phyloP scores from a whole-genome alignment of 1,140 invertebrate genomes.

The Drosophila aff. region DNA sequence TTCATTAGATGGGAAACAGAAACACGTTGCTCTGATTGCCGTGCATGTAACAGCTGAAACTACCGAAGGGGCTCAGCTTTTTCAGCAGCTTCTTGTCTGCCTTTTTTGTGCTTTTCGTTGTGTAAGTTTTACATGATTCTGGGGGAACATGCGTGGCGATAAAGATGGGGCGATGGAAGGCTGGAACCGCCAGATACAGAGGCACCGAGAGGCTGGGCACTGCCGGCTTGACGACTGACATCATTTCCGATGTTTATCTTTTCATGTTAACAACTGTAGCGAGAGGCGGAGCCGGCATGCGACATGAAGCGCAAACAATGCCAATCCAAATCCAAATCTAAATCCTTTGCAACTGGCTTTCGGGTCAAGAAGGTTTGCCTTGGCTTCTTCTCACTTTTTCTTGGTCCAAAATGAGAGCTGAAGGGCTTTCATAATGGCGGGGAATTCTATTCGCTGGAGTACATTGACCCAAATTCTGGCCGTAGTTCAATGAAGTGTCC shows the following conservation, averaged over 20 bases:
- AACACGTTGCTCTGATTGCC: constrained; percentile 66
- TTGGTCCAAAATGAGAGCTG: constrained; percentile 5
- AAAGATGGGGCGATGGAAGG: constrained; percentile 7
- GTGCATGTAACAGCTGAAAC: constrained; percentile 47
- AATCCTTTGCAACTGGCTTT: constrained; percentile 34
- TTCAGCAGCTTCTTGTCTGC: constrained; percentile 42
- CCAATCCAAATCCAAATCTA: constrained; percentile 29
- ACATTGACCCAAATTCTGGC: constrained; percentile 32
- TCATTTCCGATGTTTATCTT: constrained; percentile 82
- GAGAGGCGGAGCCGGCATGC: constrained; percentile 16
- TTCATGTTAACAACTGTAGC: constrained; percentile 74
- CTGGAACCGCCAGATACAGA: constrained; percentile 20
- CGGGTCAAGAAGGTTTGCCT: constrained; percentile 32
- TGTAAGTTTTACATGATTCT: constrained; percentile 45
- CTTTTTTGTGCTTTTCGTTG: constrained; percentile 36
- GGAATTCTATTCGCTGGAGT: constrained; percentile 22
- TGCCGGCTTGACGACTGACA: constrained; percentile 77
- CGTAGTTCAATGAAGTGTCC: constrained; percentile 16
- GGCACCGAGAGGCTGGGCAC: constrained; percentile 27
- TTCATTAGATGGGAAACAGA: constrained; percentile 58
- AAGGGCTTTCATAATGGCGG: neutral
- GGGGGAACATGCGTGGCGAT: constrained; percentile 25
- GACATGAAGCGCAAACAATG: constrained; percentile 43
- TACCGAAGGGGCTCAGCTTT: constrained; percentile 49
- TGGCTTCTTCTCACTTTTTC: constrained; percentile 25